Evolutionary conservation across 2,113 vertebrate genomes (phyloP).

Genomic region (Cyrtonyx montezumae): DNA sequence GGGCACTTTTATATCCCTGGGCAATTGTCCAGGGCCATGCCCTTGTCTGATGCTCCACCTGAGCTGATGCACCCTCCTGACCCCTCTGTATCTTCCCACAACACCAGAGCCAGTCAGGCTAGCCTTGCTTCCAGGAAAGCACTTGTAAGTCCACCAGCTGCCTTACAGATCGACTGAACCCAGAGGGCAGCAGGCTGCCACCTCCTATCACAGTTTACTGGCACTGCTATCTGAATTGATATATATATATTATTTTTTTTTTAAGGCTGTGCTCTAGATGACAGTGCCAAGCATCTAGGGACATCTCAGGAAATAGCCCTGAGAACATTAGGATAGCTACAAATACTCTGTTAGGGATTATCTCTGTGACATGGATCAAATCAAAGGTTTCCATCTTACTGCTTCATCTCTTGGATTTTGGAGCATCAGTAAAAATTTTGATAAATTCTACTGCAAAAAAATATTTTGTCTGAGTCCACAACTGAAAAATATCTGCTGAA

Average conservation of each 20-base stretch:
- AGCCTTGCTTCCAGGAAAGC: neutral
- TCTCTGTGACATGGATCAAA: neutral
- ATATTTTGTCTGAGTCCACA: neutral
- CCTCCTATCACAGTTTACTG: neutral
- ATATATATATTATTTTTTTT: neutral
- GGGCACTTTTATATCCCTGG: neutral
- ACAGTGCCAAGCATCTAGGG: neutral
- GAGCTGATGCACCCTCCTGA: neutral
- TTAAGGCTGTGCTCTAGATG: neutral
- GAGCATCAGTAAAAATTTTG: neutral
- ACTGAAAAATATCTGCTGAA: neutral
- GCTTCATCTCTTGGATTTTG: neutral
- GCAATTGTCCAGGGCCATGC: neutral
- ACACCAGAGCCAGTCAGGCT: neutral
- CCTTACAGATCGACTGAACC: neutral
- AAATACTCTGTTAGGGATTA: neutral
- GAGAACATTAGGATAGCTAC: neutral
- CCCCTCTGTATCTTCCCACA: neutral
- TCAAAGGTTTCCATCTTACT: neutral
- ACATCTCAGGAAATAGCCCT: neutral
- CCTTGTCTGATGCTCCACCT: neutral
- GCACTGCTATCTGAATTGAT: neutral
- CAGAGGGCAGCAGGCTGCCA: fast-evolving
- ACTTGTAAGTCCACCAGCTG: neutral
- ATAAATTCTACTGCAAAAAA: neutral